These are phyloP conservation scores for Heteromormyrus szaboi DNA, from an alignment of 2,797 vertebrate genomes.

Conservation along the genomic window DNA sequence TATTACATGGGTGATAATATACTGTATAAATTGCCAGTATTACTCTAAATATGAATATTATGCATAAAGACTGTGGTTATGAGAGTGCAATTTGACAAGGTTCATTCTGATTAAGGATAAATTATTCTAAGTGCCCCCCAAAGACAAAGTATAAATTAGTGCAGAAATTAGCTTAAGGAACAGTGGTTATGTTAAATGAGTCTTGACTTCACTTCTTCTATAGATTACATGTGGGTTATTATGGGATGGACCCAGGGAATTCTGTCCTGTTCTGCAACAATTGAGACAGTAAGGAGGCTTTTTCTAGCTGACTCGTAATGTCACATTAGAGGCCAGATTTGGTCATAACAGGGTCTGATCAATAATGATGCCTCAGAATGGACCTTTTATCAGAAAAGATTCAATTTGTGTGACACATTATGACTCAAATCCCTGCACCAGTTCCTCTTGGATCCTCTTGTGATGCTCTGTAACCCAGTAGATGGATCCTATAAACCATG, in stretches of 20 bases:
- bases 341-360: slow-evolving; percentile 25
- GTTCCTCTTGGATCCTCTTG: slow-evolving; percentile 14
- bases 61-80: slow-evolving; percentile 43
- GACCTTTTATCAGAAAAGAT: slow-evolving; percentile 27
- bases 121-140: slow-evolving; percentile 52
- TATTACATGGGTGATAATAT: slow-evolving; percentile 8
- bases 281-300: slow-evolving; percentile 4
- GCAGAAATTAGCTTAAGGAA: slow-evolving; percentile 9
- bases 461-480: background rate
- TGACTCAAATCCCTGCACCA: background rate
- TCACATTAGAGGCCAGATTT: slow-evolving; percentile 26
- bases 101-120: slow-evolving; percentile 49
- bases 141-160: slow-evolving; percentile 53
- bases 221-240: slow-evolving; percentile 16
- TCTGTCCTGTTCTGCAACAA: background rate
- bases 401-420: slow-evolving; percentile 32
- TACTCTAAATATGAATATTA: slow-evolving; percentile 18
- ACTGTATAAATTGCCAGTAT: background rate
- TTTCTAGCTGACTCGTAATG: slow-evolving; percentile 23
- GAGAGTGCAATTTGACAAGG: slow-evolving; percentile 47
- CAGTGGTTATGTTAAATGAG: slow-evolving; percentile 27
- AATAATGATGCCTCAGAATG: slow-evolving; percentile 27
- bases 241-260: background rate
- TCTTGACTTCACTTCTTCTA: slow-evolving; percentile 26
- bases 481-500: slow-evolving; percentile 12